Conservation (phyloP, 2,797 vertebrate species). For the Poecile montanus region DNA sequence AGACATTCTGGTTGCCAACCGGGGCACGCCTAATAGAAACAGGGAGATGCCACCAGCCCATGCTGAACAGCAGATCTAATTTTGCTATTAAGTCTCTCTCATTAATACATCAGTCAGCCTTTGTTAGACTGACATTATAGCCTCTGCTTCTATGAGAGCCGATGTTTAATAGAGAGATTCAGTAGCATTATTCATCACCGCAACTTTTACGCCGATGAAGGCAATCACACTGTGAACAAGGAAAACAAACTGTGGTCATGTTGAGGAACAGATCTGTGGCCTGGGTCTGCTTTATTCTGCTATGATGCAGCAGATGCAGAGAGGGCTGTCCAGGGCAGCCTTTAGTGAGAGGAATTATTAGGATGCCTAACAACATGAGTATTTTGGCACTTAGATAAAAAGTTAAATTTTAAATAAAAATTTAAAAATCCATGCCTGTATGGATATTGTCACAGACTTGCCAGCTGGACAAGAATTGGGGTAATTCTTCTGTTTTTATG, state of each 20-base stretch:
- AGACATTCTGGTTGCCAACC: neutral
- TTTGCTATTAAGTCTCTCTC: conserved; percentile 6
- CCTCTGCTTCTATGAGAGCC: neutral
- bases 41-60: neutral
- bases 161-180: neutral
- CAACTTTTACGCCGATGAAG: neutral
- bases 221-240: neutral
- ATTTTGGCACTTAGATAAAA: neutral
- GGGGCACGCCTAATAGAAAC: neutral
- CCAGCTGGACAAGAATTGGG: neutral
- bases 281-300: neutral
- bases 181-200: neutral
- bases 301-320: neutral
- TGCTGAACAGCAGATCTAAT: neutral
- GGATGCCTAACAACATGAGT: neutral
- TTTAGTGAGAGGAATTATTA: rapidly evolving
- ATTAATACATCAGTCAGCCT: neutral
- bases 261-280: neutral
- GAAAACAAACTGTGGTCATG: neutral
- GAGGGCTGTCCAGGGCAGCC: neutral
- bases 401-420: too few relatives aligned
- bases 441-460: neutral
- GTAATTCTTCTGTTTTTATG: neutral
- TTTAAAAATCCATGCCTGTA: neutral
- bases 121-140: neutral